Conservation (phyloP, 2,113 vertebrate species). For the Nestor notabilis region DNA sequence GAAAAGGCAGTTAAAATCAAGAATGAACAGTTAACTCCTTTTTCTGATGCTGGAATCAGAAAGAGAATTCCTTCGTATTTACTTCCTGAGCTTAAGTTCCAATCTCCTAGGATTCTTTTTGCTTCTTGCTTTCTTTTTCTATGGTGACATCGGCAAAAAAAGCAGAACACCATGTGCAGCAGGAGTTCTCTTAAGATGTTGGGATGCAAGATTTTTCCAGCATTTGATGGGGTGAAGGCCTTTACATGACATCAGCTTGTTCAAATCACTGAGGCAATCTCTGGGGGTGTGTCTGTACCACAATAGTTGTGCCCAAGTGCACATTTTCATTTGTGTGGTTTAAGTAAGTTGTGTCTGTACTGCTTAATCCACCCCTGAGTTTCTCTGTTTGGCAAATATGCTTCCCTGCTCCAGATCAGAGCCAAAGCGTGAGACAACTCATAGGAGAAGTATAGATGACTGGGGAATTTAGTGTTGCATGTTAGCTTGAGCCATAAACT, state of each 20-base stretch:
- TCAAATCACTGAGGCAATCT: background rate
- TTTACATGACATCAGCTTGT: background rate
- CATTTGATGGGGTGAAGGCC: background rate
- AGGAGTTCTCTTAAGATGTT: background rate
- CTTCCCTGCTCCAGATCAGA: background rate
- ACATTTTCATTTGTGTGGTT: background rate
- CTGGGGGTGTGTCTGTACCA: background rate
- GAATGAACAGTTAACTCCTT: background rate
- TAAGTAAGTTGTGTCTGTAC: background rate
- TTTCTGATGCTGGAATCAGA: background rate
- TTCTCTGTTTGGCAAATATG: background rate
- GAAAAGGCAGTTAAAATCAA: background rate
- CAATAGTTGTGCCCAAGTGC: background rate
- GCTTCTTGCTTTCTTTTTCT: background rate
- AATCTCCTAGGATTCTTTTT: background rate
- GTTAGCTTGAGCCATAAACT: conserved; percentile 17
- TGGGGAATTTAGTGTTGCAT: conserved; percentile 12
- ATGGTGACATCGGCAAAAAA: background rate
- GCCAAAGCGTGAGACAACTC: conserved; percentile 11
- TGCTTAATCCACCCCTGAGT: background rate
- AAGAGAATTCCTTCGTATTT: background rate
- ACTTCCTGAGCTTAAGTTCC: background rate
- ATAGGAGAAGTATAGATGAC: background rate
- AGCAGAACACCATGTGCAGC: background rate
- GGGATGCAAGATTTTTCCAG: background rate